Base-by-base conservation (phyloP, 2,797 vertebrate species). In the Anguilla anguilla region DNA sequence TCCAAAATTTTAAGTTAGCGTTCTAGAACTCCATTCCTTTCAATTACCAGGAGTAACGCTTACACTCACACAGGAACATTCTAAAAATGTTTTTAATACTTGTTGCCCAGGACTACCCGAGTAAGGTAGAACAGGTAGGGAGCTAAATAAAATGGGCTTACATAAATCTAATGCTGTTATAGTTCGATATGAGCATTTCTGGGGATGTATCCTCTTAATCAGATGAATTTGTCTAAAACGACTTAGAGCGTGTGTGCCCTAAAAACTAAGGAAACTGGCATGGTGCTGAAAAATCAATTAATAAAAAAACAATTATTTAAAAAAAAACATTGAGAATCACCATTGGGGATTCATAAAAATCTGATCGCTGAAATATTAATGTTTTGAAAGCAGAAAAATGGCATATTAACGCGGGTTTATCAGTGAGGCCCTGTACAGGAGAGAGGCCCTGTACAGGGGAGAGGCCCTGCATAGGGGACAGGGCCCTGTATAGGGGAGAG, bases 341-440 rank as follows among this genome's bases (percentile, higher is more conserved):
- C 69, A 15, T 86, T n/a, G 31, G 85, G 69, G 67, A 39, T 77
- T 51, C 74, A 17, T 77, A 74, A 77, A 77, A 86, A 53, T 46
- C 13, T 5, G 49, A 31, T 25, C 57, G 13, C n/a, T 91, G 53
- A 88, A 92, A 92, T 89, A 91, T 90, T 61, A 90, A 86, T 86
- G 72, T 88, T 86, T 43, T 85, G 11, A 64, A 90, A 91, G 89
- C 25, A 28, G 3, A 10, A n/a, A 17, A 74, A 39, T 4, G 31
- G 28, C 35, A 74, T 31, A 17, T 74, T 86, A 86, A 15, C 31
- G 6, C 87, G 67, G 85, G 53, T 31, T 31, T 31, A 31, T 31
- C 31, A 31, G 31, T 31, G 31, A 31, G 31, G 31, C 31, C 31
- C 31, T 31, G 31, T n/a, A n/a, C n/a, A n/a, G n/a, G n/a, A n/a